Base-by-base conservation (phyloP, 2,113 vertebrate genomes). In the Lutjanus erythropterus region DNA sequence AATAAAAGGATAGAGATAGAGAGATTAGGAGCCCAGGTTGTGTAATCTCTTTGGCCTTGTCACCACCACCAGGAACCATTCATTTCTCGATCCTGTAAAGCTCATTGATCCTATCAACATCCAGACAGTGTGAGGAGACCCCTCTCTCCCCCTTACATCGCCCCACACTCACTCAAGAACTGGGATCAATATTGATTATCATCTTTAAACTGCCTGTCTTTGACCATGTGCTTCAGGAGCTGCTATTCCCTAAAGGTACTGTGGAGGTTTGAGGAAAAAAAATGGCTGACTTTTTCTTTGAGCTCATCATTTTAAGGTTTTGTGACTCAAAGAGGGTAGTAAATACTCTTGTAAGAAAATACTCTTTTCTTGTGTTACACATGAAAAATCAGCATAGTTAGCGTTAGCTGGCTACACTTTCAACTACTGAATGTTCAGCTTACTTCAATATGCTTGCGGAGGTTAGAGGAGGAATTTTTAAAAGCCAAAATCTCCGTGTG, bases 111-210 rank as follows among this genome's bases (percentile, higher is more conserved):
- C 84, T 61, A 75, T 86, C 85, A 84, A 73, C 74, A 64, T 64
- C 78, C 80, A 86, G 81, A 87, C 50, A 1, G 78, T 71, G 53
- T 74, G 60, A 86, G 71, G 42, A 65, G 37, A 39, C 42, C 41
- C 55, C 73, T 64, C 67, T 27, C 49, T 42, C 44, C 62, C 59
- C 67, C 68, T 35, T 2, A 11, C 72, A 71, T 62, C 42, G 21
- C 77, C 41, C 64, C 49, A 37, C 80, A 83, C 79, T 86, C 83
- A 53, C 79, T 85, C 88, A 76, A 72, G 78, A 88, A 78, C 72
- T 59, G 64, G 33, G 87, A 93, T 94, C 92, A 92, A 92, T 94
- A 93, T 94, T 89, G 93, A 93, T 92, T 87, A 92, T 92, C 86
- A 89, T 92, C 86, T 81, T 78, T 89, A 88, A 91, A 92, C 84